Conservation (phyloP, 2,888 invertebrate species). For the Julus scandinavius region DNA sequence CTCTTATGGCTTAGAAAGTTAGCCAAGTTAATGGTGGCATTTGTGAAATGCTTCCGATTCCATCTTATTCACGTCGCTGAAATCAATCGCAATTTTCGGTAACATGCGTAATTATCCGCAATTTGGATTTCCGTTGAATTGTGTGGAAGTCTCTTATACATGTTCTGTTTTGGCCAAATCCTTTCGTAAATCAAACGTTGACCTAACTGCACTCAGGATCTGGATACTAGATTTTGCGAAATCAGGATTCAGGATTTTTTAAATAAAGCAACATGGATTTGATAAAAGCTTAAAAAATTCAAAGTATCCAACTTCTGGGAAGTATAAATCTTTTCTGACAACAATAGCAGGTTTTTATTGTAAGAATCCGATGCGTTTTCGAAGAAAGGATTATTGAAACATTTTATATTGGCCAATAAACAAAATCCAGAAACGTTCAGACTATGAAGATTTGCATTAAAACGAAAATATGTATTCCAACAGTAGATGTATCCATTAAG, state of each 20-base stretch:
- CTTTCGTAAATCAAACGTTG: neutral
- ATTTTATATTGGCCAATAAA: neutral
- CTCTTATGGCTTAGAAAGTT: constrained; percentile 6
- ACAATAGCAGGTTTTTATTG: neutral
- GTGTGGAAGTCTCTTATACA: neutral
- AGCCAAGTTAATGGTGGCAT: constrained; percentile 16
- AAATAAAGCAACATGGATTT: neutral
- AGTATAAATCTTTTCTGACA: neutral
- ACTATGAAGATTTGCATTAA: no score
- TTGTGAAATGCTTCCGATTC: constrained; percentile 31
- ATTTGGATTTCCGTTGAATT: neutral
- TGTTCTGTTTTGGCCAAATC: neutral
- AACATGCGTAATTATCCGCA: constrained; percentile 29
- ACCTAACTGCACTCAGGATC: neutral
- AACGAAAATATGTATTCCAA: no score
- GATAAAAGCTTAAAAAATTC: neutral
- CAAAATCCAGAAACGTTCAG: neutral
- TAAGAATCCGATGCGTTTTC: neutral
- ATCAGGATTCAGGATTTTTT: no score
- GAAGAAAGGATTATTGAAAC: neutral
- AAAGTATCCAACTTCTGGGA: neutral
- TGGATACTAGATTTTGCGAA: no score
- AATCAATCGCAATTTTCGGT: constrained; percentile 13
- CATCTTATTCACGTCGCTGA: neutral
- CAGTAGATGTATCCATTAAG: no score